Percentiles rank a stretch among this genome's conserved stretches.
phyloP scores from a whole-genome alignment of 2,113 vertebrate genomes.

The Trichechus manatus region DNA sequence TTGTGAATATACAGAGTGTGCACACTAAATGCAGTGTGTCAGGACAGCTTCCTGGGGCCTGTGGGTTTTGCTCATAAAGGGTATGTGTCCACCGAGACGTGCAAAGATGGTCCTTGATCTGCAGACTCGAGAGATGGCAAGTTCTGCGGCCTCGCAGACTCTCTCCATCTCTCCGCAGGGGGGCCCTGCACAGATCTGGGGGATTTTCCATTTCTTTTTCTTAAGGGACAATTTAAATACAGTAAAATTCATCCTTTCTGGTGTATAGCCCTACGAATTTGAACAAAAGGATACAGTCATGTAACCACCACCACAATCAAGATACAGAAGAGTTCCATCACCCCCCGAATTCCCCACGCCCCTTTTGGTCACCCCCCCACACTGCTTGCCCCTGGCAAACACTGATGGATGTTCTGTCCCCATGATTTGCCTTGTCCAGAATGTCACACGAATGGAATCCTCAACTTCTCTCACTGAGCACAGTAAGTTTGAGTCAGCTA shows the following conservation, averaged over 20 bases:
- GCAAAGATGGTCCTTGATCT: too few relatives aligned
- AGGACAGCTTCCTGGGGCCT: fast-evolving
- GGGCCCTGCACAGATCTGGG: too few relatives aligned
- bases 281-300: background rate
- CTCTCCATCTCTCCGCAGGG: background rate
- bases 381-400: background rate
- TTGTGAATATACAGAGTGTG: fast-evolving
- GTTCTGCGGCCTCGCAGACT: too few relatives aligned
- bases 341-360: fast-evolving
- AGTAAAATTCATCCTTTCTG: too few relatives aligned
- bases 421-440: too few relatives aligned
- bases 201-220: background rate
- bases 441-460: too few relatives aligned
- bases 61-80: background rate
- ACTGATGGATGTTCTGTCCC: too few relatives aligned
- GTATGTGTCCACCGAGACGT: too few relatives aligned
- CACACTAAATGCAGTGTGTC: fast-evolving
- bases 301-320: background rate
- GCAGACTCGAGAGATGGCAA: background rate
- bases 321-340: background rate
- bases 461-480: too few relatives aligned
- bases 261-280: too few relatives aligned
- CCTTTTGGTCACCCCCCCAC: too few relatives aligned
- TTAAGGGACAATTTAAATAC: background rate
- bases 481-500: too few relatives aligned